A percentile compares a stretch with the other conserved stretches of the same genome.
Evolutionary conservation across 2,113 vertebrate genomes (phyloP).

Genomic region (Pterocles gutturalis): DNA sequence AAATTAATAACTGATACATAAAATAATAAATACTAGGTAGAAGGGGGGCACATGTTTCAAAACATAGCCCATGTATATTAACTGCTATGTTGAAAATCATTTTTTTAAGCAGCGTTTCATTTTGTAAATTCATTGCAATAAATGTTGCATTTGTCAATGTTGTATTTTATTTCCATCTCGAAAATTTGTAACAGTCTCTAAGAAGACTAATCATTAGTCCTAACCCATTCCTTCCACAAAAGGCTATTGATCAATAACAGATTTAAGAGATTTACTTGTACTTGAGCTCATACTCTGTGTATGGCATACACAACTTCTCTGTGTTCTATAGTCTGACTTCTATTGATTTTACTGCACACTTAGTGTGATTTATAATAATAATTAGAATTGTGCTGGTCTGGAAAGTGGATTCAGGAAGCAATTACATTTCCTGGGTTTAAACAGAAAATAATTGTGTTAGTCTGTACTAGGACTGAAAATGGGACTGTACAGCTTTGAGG

Average conservation of each 20-base stretch:
- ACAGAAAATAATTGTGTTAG: neutral
- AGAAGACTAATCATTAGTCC: neutral
- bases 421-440: neutral
- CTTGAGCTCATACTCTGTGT: neutral
- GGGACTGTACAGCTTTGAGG: neutral
- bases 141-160: neutral
- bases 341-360: neutral
- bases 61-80: neutral
- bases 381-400: neutral
- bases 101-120: neutral
- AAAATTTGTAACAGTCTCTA: neutral
- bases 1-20: neutral
- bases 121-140: neutral
- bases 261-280: neutral
- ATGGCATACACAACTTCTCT: neutral
- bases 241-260: neutral
- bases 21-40: neutral
- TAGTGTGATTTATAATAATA: neutral
- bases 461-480: neutral
- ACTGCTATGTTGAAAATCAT: neutral
- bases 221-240: neutral
- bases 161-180: neutral
- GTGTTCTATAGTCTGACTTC: neutral
- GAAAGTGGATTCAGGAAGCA: slow-evolving; percentile 5
- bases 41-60: neutral